phyloP scores from a whole-genome alignment of 2,797 vertebrate species.

The Ispidina lecontei region DNA sequence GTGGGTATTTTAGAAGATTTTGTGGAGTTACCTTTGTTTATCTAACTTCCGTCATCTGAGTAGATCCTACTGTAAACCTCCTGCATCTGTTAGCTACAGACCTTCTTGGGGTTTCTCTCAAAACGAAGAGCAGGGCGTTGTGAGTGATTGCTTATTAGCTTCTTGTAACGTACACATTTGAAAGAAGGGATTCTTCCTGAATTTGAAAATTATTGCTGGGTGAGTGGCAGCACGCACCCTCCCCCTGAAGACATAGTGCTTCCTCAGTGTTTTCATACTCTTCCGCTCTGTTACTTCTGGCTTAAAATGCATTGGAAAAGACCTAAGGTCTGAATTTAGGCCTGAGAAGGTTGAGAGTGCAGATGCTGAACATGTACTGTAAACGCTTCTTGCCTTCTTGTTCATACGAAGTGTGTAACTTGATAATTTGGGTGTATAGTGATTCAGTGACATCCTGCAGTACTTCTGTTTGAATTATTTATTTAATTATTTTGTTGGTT shows the following conservation, averaged over 20 bases:
- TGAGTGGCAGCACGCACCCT: not conserved
- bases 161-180: not conserved
- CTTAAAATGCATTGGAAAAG: not conserved
- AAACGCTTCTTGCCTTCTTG: not conserved
- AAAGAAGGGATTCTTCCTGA: not conserved
- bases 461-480: not conserved
- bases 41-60: not conserved
- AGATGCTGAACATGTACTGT: not conserved
- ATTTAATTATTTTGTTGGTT: not conserved
- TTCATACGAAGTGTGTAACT: not conserved
- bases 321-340: not conserved
- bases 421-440: not conserved
- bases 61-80: not conserved
- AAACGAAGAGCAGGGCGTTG: not conserved
- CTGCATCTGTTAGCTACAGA: not conserved
- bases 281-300: not conserved
- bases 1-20: not conserved
- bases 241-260: accelerated
- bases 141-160: not conserved
- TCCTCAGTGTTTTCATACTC: not conserved
- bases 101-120: not conserved
- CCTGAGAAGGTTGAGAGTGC: not conserved
- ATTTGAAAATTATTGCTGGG: not conserved
- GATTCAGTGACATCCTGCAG: not conserved
- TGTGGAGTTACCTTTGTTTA: not conserved